Base-by-base conservation (phyloP, 92 coral and sea anemone genomes). In the Palythoa grandis region DNA sequence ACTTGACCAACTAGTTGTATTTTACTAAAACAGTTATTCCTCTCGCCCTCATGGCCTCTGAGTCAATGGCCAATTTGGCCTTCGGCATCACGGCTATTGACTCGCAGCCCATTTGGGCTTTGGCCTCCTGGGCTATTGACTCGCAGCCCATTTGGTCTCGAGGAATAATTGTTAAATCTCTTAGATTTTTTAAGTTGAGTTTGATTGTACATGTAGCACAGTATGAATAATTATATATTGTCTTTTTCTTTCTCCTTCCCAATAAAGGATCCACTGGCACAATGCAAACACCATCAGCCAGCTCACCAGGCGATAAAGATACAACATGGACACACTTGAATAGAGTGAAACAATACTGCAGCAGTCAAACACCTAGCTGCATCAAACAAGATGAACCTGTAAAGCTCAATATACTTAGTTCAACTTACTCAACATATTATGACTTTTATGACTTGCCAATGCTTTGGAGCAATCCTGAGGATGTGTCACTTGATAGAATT, bases 401-500 rank as follows among this genome's bases (percentile, higher is more conserved):
- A 78, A 65, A 78, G 57, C 35, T 78, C 15, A 65, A 47, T 43
- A 19, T 40, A 78, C 54, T 60, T n/a, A 19, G 58, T 23, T 60
- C 83, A 60, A 43, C 83, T 11, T 78, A 38, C 39, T 57, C 35
- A n/a, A 65, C 60, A 17, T 43, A 29, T 29, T 29, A 43, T 43
- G 83, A 78, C 25, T 78, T 78, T 61, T 17, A 39, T 20, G 83
- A 78, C 17, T 40, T 78, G 17, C 83, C 83, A 11, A 60, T 60
- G 40, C 24, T 78, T 48, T 78, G 83, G 72, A 78, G 25, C 22
- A 78, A 23, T 25, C 43, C 83, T 39, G 83, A 78, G 7, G 83
- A 78, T n/a, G 57, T 60, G 20, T 60, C 83, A 40, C 71, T 78
- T 63, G 83, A 78, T 35, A 78, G 57, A 61, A 78, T 78, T 15